phyloP scores from a whole-genome alignment of 2,113 vertebrate species.

The Siphamia tubifer region DNA sequence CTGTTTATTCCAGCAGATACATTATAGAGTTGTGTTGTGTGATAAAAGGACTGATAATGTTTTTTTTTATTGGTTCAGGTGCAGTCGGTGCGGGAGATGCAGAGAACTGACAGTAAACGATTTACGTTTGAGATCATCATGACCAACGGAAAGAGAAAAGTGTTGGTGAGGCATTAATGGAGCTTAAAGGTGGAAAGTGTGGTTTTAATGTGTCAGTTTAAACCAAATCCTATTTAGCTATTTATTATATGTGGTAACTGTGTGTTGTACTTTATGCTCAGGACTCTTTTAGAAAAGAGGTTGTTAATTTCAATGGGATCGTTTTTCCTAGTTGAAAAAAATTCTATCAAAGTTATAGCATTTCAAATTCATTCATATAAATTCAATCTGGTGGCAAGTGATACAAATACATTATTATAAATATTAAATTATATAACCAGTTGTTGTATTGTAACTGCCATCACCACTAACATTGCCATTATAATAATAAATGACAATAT shows the following conservation, averaged over 20 bases:
- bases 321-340: too few relatives aligned
- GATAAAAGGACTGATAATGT: not conserved
- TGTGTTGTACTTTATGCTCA: too few relatives aligned
- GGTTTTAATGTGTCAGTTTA: slow-evolving; percentile 13
- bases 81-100: slow-evolving; percentile 76
- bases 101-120: slow-evolving; percentile 42
- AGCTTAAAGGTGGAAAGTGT: not conserved
- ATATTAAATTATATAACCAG: too few relatives aligned
- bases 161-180: slow-evolving; percentile 73
- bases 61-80: slow-evolving; percentile 58
- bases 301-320: not conserved
- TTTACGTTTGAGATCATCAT: slow-evolving; percentile 81
- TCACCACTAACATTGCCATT: too few relatives aligned
- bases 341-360: too few relatives aligned
- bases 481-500: too few relatives aligned
- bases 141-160: slow-evolving; percentile 81
- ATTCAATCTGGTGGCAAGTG: too few relatives aligned
- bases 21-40: not conserved
- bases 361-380: too few relatives aligned
- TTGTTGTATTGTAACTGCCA: too few relatives aligned
- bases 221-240: not conserved
- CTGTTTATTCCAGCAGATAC: not conserved
- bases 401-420: too few relatives aligned
- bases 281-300: not conserved
- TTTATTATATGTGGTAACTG: too few relatives aligned